Evolutionary conservation across 2,888 invertebrate genomes (phyloP).

Genomic region (Urechis unicinctus): DNA sequence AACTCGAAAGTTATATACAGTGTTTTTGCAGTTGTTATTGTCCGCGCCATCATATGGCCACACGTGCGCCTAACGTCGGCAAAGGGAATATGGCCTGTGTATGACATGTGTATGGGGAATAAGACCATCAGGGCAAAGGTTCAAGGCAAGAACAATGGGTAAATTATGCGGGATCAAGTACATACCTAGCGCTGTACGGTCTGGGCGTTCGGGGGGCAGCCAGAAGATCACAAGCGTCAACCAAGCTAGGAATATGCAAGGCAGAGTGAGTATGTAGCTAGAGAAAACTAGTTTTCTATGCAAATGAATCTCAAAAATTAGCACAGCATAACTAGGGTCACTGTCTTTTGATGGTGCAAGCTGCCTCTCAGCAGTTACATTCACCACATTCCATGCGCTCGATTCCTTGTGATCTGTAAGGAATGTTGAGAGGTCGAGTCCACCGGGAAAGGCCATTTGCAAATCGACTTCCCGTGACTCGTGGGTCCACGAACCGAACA

Average conservation of each 20-base stretch:
- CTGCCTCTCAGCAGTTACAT: slow-evolving; percentile 3
- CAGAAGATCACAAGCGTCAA: slow-evolving; percentile 14
- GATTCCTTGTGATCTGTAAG: slow-evolving; percentile 15
- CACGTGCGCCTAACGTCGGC: no score
- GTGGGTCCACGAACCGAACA: slow-evolving; percentile 15
- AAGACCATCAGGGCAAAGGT: no score
- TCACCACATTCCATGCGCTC: slow-evolving; percentile 11
- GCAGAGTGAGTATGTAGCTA: slow-evolving; percentile 14
- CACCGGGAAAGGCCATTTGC: slow-evolving; percentile 9
- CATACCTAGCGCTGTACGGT: slow-evolving; percentile 14
- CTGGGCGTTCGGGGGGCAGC: slow-evolving; percentile 16
- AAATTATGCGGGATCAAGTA: no score
- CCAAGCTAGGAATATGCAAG: slow-evolving; percentile 15
- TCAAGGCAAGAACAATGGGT: no score
- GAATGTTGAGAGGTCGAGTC: slow-evolving; percentile 15
- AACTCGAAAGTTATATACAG: background rate
- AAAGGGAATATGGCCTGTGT: no score
- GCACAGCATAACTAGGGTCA: slow-evolving; percentile 6
- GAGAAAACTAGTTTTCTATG: slow-evolving; percentile 15
- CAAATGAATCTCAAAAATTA: slow-evolving; percentile 11
- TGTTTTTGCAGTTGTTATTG: background rate
- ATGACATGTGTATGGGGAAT: no score
- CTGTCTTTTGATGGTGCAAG: slow-evolving; percentile 3
- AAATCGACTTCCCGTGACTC: slow-evolving; percentile 6
- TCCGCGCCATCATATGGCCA: background rate